Conservation (phyloP, 2,797 vertebrate species). For the Danio jaintianensis region DNA sequence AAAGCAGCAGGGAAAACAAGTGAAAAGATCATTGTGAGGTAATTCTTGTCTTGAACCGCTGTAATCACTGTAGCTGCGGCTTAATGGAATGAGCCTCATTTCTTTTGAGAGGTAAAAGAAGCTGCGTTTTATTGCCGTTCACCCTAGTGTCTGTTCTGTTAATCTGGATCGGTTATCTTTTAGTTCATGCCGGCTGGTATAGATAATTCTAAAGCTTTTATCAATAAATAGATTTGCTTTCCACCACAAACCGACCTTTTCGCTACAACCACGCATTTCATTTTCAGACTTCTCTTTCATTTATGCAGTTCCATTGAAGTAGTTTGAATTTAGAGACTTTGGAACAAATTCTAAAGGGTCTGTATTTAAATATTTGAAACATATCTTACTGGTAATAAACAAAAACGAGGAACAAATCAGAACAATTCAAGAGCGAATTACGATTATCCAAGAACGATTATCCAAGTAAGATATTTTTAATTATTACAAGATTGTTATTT, state of each 20-base stretch:
- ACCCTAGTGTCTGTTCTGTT: not conserved
- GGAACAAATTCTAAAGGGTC: not conserved
- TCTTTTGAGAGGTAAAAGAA: not conserved
- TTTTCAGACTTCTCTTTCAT: not conserved
- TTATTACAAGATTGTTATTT: not conserved
- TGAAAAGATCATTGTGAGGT: not conserved
- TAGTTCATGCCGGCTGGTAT: not conserved
- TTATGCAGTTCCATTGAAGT: not conserved
- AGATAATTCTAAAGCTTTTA: not conserved
- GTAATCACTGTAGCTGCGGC: not conserved
- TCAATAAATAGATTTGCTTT: slow-evolving; percentile 8
- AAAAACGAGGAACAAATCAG: too few relatives aligned
- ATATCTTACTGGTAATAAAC: too few relatives aligned
- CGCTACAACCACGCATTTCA: not conserved
- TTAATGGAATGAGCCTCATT: not conserved
- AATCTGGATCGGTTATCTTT: not conserved
- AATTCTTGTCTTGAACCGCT: slow-evolving; percentile 7
- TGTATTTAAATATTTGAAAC: not conserved
- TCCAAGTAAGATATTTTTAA: too few relatives aligned
- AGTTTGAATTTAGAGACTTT: not conserved
- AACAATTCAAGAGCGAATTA: too few relatives aligned
- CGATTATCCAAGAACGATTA: too few relatives aligned
- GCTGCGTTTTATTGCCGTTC: not conserved
- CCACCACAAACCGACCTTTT: not conserved
- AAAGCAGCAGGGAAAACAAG: not conserved